phyloP scores from a whole-genome alignment of 2,113 vertebrate genomes.

The Hyperopisus bebe region DNA sequence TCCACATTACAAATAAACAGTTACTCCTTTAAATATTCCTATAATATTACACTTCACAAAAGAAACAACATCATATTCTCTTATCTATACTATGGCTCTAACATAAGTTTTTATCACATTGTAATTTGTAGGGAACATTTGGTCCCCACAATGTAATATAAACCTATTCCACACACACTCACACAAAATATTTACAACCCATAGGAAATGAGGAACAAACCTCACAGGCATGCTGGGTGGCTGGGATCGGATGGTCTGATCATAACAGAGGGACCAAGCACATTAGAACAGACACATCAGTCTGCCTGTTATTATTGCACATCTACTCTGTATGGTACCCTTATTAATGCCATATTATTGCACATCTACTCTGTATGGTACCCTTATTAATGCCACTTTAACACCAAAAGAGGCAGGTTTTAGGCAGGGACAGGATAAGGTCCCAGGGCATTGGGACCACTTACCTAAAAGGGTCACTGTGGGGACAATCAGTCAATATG shows the following conservation, averaged over 20 bases:
- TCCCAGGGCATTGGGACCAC: background rate
- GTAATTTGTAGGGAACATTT: too few relatives aligned
- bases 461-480: background rate
- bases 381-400: background rate
- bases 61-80: too few relatives aligned
- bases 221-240: conserved; percentile 62
- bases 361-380: background rate
- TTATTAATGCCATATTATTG: background rate
- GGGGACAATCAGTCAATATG: too few relatives aligned
- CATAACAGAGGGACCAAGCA: conserved; percentile 32
- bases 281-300: background rate
- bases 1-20: too few relatives aligned
- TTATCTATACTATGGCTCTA: too few relatives aligned
- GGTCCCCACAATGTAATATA: background rate
- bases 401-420: background rate
- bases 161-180: background rate
- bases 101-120: too few relatives aligned
- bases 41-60: too few relatives aligned
- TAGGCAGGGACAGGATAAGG: background rate
- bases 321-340: background rate
- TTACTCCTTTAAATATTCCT: too few relatives aligned
- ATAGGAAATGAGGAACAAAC: conserved; percentile 47
- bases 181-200: conserved; percentile 39
- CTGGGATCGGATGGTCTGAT: conserved; percentile 49
- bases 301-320: background rate